Percentiles rank a stretch among this genome's conserved stretches.
These are phyloP conservation scores for Gymnothorax reevesii DNA, from an alignment of 2,797 vertebrate genomes.

Conservation along the genomic window DNA sequence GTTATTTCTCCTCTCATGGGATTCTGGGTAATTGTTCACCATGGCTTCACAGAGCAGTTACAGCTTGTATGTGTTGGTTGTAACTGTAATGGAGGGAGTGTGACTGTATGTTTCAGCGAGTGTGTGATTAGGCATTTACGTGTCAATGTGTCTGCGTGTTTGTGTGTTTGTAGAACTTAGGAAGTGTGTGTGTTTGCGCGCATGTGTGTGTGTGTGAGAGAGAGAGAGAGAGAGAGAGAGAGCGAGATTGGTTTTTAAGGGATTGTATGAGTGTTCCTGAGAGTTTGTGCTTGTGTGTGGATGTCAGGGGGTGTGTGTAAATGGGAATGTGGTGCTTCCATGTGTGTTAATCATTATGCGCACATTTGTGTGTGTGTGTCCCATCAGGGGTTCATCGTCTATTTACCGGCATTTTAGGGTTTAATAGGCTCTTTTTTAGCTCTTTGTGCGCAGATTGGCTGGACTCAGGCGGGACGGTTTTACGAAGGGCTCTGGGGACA, in stretches of 20 bases:
- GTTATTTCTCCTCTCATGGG: constrained; percentile 69
- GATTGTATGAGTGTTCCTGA: constrained; percentile 23
- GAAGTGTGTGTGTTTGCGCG: not conserved
- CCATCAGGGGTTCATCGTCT: not conserved
- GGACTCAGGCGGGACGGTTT: not conserved
- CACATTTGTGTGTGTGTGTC: not conserved
- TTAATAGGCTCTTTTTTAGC: too few species aligned
- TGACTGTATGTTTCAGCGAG: too few species aligned
- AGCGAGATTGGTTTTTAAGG: constrained; percentile 15
- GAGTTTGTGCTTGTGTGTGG: not conserved
- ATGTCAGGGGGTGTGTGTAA: not conserved
- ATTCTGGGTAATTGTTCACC: constrained; percentile 55
- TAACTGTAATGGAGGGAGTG: constrained; percentile 1
- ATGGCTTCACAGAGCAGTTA: not conserved
- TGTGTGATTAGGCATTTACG: not conserved
- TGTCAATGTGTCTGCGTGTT: constrained; percentile 45
- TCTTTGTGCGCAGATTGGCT: not conserved
- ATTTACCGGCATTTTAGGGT: not conserved
- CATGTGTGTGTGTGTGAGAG: too few species aligned
- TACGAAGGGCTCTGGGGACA: not conserved
- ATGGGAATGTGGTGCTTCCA: not conserved
- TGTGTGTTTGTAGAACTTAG: not conserved
- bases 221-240: not conserved
- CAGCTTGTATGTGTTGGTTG: not conserved
- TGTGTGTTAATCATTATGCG: not conserved